Conservation (phyloP, 2,113 vertebrate species). For the Pangasianodon hypophthalmus region DNA sequence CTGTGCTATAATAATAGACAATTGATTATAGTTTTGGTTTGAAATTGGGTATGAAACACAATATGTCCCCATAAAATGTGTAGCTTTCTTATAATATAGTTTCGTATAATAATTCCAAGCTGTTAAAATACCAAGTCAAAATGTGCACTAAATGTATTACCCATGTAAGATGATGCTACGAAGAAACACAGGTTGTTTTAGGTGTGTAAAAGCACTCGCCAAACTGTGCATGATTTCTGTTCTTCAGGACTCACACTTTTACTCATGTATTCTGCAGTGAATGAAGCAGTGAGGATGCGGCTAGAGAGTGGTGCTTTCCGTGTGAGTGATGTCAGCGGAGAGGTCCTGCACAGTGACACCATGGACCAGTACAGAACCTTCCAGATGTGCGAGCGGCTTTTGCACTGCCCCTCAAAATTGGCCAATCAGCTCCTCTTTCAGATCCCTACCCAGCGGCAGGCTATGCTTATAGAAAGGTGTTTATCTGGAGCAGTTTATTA, state of each 20-base stretch:
- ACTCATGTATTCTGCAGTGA: constrained; percentile 67
- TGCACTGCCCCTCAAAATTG: constrained; percentile 83
- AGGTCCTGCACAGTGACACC: constrained; percentile 86
- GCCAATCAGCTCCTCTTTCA: constrained; percentile 88
- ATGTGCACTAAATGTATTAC: not conserved
- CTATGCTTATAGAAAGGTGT: constrained; percentile 83
- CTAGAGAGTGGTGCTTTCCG: constrained; percentile 81
- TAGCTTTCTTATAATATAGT: not conserved
- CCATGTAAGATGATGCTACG: not conserved
- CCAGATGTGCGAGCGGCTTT: constrained; percentile 88
- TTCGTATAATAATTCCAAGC: not conserved
- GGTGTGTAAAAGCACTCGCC: not conserved
- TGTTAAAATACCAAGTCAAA: not conserved
- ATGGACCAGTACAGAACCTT: constrained; percentile 93
- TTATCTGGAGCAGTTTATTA: not conserved
- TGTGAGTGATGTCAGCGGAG: constrained; percentile 80
- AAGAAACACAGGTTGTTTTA: not conserved
- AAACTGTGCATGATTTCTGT: not conserved
- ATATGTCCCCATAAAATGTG: not conserved
- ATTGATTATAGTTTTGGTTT: not conserved
- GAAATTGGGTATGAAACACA: not conserved
- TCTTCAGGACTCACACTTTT: not conserved
- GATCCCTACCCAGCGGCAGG: constrained; percentile 84
- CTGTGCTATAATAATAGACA: not conserved
- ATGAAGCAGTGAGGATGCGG: constrained; percentile 78